Evolutionary conservation across 2,888 invertebrate species (phyloP).

Genomic region (Podotricha telesiphe): DNA sequence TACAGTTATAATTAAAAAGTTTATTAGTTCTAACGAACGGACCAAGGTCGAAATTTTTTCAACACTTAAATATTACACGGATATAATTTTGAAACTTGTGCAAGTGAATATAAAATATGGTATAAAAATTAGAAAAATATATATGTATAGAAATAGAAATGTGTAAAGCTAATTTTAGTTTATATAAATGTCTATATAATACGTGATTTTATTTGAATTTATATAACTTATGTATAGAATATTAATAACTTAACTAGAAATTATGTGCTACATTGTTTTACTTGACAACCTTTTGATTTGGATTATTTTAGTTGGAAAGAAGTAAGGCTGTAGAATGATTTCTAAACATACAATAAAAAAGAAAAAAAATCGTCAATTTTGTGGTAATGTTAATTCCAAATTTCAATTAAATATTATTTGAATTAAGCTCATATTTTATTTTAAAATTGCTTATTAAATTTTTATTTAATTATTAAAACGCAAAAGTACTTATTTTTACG

Average conservation of each 20-base stretch:
- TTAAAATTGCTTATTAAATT: too few relatives aligned
- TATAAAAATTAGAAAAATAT: constrained; percentile 2
- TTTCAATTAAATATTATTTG: too few relatives aligned
- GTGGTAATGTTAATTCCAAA: too few relatives aligned
- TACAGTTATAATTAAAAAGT: not conserved
- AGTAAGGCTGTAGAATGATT: too few relatives aligned
- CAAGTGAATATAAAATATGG: not conserved
- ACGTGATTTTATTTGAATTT: not conserved
- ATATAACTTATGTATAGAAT: too few relatives aligned
- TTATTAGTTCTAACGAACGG: constrained; percentile 22
- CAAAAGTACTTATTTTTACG: too few relatives aligned
- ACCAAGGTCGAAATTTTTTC: constrained; percentile 37
- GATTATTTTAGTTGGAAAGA: too few relatives aligned
- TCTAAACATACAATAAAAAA: too few relatives aligned
- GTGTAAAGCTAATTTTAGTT: not conserved
- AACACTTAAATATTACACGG: constrained; percentile 22
- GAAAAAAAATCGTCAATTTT: too few relatives aligned
- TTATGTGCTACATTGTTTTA: not conserved
- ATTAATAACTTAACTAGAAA: not conserved
- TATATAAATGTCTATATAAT: not conserved
- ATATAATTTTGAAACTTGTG: constrained; percentile 17
- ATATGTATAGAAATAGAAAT: not conserved
- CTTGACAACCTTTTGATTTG: too few relatives aligned
- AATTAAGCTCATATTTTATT: too few relatives aligned
- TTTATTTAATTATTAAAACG: too few relatives aligned